These are phyloP conservation scores for Antheraea assamensis DNA, from an alignment of 2,888 invertebrate species.

Conservation along the genomic window DNA sequence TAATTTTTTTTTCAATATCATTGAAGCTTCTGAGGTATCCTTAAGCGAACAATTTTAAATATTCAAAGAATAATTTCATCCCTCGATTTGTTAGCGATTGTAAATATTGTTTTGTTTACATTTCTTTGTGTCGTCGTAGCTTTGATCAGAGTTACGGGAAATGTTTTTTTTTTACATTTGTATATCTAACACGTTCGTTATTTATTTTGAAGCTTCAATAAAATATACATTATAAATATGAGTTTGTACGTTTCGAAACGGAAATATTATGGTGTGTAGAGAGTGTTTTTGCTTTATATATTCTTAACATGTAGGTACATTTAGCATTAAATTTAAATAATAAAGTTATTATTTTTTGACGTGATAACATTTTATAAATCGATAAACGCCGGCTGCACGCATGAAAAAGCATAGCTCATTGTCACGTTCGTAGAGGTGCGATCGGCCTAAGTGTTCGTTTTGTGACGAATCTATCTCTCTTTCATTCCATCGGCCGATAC, in stretches of 20 bases:
- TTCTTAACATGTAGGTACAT: too few species aligned
- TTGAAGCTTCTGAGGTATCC: background rate
- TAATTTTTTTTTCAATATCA: background rate
- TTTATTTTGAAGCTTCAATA: conserved; percentile 5
- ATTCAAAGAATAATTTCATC: conserved; percentile 12
- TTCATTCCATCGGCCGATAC: too few species aligned
- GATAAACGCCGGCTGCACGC: too few species aligned
- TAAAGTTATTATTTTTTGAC: too few species aligned
- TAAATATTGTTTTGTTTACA: conserved; percentile 20
- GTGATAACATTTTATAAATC: too few species aligned
- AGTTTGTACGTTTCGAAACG: background rate
- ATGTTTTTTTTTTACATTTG: conserved; percentile 16
- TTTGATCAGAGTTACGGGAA: conserved; percentile 17
- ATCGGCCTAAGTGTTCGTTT: too few species aligned
- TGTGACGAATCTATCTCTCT: too few species aligned
- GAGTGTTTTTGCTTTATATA: background rate
- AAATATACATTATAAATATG: background rate
- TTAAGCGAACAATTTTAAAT: conserved; percentile 14
- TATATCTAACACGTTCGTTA: background rate
- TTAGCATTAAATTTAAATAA: too few species aligned
- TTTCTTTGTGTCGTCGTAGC: conserved; percentile 13
- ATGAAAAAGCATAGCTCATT: too few species aligned
- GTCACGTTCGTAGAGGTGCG: too few species aligned
- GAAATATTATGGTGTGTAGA: background rate
- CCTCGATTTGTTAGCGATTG: conserved; percentile 15